A percentile compares a stretch with the other conserved stretches of the same genome.
Conservation (phyloP, 2,797 vertebrate species). For the Pantherophis alleghaniensis region DNA sequence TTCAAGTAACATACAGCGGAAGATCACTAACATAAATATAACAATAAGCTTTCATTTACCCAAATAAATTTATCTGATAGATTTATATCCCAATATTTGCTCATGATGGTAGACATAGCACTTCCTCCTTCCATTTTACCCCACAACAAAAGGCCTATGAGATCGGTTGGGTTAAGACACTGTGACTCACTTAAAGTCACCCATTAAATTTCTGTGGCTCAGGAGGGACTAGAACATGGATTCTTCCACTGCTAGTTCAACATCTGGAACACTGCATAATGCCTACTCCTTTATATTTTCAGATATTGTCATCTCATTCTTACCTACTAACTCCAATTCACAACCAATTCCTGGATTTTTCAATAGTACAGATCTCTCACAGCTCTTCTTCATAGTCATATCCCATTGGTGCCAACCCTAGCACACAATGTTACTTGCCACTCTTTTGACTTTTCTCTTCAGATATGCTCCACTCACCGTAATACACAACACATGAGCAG, state of each 20-base stretch:
- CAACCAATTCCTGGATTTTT: conserved; percentile 69
- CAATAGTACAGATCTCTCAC: not conserved
- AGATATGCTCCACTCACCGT: conserved; percentile 69
- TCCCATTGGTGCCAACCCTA: not conserved
- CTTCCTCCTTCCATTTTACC: not conserved
- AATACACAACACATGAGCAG: conserved; percentile 94
- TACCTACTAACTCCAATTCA: conserved; percentile 53
- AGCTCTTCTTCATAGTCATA: not conserved
- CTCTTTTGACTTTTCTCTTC: not conserved
- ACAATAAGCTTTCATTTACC: not conserved
- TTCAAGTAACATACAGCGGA: not conserved
- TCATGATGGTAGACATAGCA: not conserved
- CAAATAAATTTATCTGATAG: not conserved
- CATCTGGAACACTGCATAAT: not conserved
- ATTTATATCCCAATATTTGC: not conserved
- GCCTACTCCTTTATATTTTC: not conserved
- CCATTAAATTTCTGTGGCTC: not conserved
- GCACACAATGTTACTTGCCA: not conserved
- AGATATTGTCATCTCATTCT: not conserved
- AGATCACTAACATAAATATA: not conserved
- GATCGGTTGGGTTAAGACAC: not conserved
- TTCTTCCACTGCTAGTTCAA: not conserved
- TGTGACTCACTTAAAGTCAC: not conserved
- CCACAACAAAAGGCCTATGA: not conserved
- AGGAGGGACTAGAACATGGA: not conserved